These are phyloP conservation scores for Protodeltote pygarga DNA, from an alignment of 2,888 invertebrate species.

Conservation along the genomic window DNA sequence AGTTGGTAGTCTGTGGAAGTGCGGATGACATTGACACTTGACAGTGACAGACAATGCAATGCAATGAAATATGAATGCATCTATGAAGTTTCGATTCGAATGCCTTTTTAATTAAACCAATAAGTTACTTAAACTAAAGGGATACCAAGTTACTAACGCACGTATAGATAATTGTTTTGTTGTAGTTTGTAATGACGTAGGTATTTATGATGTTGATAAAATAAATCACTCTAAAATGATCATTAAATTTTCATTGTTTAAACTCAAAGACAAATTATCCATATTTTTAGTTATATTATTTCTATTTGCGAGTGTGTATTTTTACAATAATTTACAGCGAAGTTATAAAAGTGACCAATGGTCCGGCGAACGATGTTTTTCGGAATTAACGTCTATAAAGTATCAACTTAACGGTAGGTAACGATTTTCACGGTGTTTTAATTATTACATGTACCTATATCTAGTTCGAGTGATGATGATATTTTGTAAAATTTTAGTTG, in stretches of 20 bases:
- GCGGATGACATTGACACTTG: no score
- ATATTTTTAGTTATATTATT: slow-evolving; percentile 53
- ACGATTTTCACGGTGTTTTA: background rate
- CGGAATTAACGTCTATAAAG: slow-evolving; percentile 71
- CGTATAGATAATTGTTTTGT: no score
- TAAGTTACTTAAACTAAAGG: no score
- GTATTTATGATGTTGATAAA: no score
- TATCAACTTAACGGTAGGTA: slow-evolving; percentile 72
- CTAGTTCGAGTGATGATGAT: background rate
- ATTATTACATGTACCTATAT: background rate
- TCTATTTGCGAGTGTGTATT: slow-evolving; percentile 57
- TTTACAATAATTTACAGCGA: slow-evolving; percentile 67
- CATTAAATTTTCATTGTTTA: slow-evolving; percentile 40
- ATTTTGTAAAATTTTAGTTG: slow-evolving; percentile 60
- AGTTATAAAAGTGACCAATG: slow-evolving; percentile 58
- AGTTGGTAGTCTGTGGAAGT: no score
- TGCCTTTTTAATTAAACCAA: no score
- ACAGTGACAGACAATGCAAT: no score
- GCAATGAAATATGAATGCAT: no score
- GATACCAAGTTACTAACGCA: no score
- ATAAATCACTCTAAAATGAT: no score
- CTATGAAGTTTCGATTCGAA: no score
- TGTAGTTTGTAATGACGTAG: no score
- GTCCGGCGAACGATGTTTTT: slow-evolving; percentile 68
- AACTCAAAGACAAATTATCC: slow-evolving; percentile 57